Evolutionary conservation across 2,888 invertebrate genomes (phyloP), one percentile per base, ranked within the genome.

Genomic region (Agapostemon virescens): DNA sequence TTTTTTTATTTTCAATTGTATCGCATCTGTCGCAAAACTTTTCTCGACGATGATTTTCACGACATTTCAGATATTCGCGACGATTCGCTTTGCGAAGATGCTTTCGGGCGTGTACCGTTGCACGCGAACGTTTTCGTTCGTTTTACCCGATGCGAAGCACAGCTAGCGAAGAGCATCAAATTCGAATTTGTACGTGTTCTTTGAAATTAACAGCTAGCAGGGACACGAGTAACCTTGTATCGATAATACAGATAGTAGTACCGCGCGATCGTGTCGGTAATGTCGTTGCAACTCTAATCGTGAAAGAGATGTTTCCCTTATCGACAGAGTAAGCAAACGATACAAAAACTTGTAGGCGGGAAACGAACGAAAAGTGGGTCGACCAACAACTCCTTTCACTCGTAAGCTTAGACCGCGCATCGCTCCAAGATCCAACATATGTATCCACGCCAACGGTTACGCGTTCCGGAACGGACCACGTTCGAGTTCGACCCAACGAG

Each of bases 311-410:
- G 71, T 49, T 74, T 81, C 11, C 30, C 6, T 73, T 84, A 69
- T 23, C 70, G 23, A 67, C 36, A 3, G 79, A 33, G 23, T 15
- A 49, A 5, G 30, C 26, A 17, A 33, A 71, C 55, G 52, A 61
- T 63, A 15, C 26, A 72, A 66, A 26, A 66, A 33, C 42, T 64
- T 15, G 30, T 3, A 13, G 6, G 36, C 36, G 36, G 61, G 20
- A 63, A 63, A n/a, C n/a, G 64, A 69, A 17, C 3, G 61, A n/a
- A 52, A 79, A 79, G 45, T 84, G 61, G 84, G 81, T 84, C 77
- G 69, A 55, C 49, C 26, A 3, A 13, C 26, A 15, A 52, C 49
- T 17, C 83, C 84, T 84, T 88, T 87, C 86, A 85, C 84, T 82
- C 83, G 68, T 69, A 68, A n/a, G n/a, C n/a, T n/a, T n/a, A n/a